Percentiles rank a stretch among this genome's conserved stretches.
phyloP scores from a whole-genome alignment of 2,113 vertebrate species.

The Megaptera novaeangliae region DNA sequence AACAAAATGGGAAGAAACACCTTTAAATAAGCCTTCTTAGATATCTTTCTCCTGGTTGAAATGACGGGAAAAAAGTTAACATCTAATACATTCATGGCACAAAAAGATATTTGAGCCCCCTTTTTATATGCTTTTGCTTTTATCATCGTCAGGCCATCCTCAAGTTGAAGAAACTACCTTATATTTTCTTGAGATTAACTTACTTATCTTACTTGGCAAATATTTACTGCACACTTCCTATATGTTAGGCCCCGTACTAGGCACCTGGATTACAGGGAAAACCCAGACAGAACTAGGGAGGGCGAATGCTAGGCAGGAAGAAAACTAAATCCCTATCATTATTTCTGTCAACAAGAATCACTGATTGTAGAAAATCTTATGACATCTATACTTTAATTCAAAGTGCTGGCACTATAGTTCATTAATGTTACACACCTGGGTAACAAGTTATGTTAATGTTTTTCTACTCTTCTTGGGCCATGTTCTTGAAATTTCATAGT shows the following conservation, averaged over 20 bases:
- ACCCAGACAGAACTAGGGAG: not conserved
- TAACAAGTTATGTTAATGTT: not conserved
- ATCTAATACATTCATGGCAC: not conserved
- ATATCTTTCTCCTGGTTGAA: not conserved
- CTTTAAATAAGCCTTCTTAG: not conserved
- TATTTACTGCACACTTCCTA: not conserved
- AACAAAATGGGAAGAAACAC: not conserved
- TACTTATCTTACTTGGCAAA: not conserved
- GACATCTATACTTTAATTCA: not conserved
- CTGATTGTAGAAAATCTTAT: not conserved
- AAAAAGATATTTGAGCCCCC: not conserved
- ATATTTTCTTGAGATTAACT: not conserved
- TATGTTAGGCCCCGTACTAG: not conserved
- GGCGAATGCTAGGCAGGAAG: not conserved
- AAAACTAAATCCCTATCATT: not conserved
- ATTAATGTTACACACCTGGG: not conserved
- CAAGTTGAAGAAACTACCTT: not conserved
- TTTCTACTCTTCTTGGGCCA: not conserved
- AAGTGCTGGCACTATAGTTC: not conserved
- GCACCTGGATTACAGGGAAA: no score
- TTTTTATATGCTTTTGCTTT: not conserved
- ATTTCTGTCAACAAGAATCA: not conserved
- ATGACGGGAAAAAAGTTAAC: not conserved
- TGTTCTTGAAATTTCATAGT: not conserved
- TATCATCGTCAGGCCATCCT: not conserved